phyloP scores from a whole-genome alignment of 2,888 invertebrate species.

The Tuta absoluta region DNA sequence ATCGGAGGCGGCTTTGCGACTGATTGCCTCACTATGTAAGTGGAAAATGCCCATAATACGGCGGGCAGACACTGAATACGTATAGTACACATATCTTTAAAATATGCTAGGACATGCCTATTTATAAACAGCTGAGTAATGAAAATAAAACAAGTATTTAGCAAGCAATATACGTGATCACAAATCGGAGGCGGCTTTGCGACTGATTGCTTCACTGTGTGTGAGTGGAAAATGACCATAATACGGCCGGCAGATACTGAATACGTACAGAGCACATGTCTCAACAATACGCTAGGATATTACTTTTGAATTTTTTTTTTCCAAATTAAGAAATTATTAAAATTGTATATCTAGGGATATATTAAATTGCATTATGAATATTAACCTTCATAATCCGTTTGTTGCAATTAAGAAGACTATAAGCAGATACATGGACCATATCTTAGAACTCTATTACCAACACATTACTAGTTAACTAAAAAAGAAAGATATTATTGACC shows the following conservation, averaged over 20 bases:
- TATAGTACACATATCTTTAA: constrained; percentile 12
- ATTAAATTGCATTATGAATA: no score
- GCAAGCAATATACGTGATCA: constrained; percentile 32
- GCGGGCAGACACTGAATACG: constrained; percentile 56
- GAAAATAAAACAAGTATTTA: no score
- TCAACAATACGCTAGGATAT: neutral
- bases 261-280: constrained; percentile 21
- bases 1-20: constrained; percentile 45
- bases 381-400: no score
- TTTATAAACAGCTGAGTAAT: neutral
- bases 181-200: constrained; percentile 44
- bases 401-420: no score
- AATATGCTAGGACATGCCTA: neutral
- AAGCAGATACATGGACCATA: no score
- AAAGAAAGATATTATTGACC: no score
- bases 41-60: constrained; percentile 75
- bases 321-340: no score
- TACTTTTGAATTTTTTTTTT: neutral
- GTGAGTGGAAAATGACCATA: constrained; percentile 76
- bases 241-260: constrained; percentile 64
- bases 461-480: no score
- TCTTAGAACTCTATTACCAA: no score
- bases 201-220: constrained; percentile 69
- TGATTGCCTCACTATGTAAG: constrained; percentile 72
- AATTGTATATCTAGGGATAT: no score